Evolutionary conservation across 2,888 invertebrate genomes (phyloP), one percentile per base, ranked within the genome.

Genomic region (Heteromurus nitidus): DNA sequence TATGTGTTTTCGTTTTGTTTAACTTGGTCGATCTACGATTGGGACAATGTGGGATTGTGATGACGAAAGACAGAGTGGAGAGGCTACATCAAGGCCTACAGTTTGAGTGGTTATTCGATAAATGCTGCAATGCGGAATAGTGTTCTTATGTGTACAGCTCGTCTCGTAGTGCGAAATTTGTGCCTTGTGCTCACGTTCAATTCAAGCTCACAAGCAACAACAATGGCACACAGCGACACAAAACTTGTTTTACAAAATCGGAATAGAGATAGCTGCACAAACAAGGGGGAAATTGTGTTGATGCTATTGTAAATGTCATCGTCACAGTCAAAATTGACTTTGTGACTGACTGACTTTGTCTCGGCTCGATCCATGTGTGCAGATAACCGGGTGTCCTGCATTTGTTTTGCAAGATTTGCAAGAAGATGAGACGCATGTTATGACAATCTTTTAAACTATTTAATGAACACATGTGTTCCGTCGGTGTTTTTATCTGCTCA

Each of bases 1-100:
- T 77, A 70, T 68, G 65, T 70, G 53, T 70, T 69, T 50, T 67
- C 30, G 44, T 67, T 50, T 50, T 67, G n/a, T 44, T 53, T 69
- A 69, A 30, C 50, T 69, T 11, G 13, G 69, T 69, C 30, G 69
- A 64, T 64, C 64, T n/a, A 16, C 22, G 28, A 24, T 20, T 42
- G 44, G 24, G 5, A 22, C 24, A 22, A 50, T 50, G n/a, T 64
- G 67, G n/a, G 50, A 50, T 69, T 53, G 53, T 18, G n/a, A 68
- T 20, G 67, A 67, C 18, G 36, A 47, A 68, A 36, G 47, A 47
- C 26, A 67, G 47, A 60, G 28, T 28, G 16, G 28, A 60, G 28
- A 60, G n/a, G n/a, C n/a, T n/a, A n/a, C n/a, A n/a, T n/a, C n/a
- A n/a, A n/a, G n/a, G n/a, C n/a, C n/a, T n/a, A n/a, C n/a, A n/a